Evolutionary conservation across 1,140 invertebrate genomes (phyloP), one percentile per base, ranked within the genome.

Genomic region (Psix sp.): DNA sequence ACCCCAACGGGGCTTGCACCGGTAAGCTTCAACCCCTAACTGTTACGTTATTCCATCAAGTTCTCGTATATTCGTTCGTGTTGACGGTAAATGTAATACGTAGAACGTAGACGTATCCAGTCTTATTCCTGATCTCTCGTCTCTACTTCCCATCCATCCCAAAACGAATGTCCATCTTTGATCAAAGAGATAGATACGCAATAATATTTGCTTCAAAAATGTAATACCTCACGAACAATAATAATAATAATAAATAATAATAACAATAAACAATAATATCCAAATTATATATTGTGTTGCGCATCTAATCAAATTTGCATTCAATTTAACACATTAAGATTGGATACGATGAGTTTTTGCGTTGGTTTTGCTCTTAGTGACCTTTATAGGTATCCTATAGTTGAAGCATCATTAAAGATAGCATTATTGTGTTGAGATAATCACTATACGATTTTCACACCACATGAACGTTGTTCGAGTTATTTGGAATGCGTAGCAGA

Each of bases 1-100:
- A 81, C 82, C 83, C 84, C 77, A 87, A 82, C 79, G 84, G 84
- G 85, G 85, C 83, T 84, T 87, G 86, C 78, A 86, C 85, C 81
- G 86, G 86, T 87, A 86, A 86, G 86, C 85, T 86, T 84, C 73
- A 84, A 84, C 74, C 80, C 80, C 77, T 81, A 86, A 82, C 71
- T 87, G 79, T 82, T 82, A 81, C 77, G 65, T 85, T 84, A 74
- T 86, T 82, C 71, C 74, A 80, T 62, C 80, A 85, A 83, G 78
- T 79, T 76, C 56, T 77, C 74, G 42, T 71, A 35, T 73, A 66
- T 43, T 74, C 57, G 48, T 67, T 81, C 76, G 63, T 79, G 57
- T 80, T 78, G 59, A 78, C 75, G 76, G 60, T 80, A 75, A 80
- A 76, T 76, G 80, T 85, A 84, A 83, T 81, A 72, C 79, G 78